A percentile compares a stretch with the other conserved stretches of the same genome.
Conservation (phyloP, 2,113 vertebrate species). For the Pelobates fuscus region DNA sequence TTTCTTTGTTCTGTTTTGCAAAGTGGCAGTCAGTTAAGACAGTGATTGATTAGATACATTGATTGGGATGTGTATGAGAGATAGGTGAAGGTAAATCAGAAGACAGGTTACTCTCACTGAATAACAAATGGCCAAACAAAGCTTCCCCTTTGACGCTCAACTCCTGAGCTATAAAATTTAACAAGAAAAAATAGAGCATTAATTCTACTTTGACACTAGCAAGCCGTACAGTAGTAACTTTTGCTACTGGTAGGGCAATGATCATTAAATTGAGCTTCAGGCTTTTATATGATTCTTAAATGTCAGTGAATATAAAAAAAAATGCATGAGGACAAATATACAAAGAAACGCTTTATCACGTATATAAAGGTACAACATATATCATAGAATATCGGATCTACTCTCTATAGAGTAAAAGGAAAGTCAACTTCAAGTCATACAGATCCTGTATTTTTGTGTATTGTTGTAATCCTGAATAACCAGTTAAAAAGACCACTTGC, state of each 20-base stretch:
- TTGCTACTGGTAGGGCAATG: not conserved
- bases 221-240: constrained; percentile 3
- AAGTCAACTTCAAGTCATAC: no score
- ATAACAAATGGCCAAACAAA: constrained; percentile 15
- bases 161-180: not conserved
- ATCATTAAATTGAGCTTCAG: constrained; percentile 4
- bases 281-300: constrained; percentile 11
- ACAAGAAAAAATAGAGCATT: constrained; percentile 17
- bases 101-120: constrained; percentile 6
- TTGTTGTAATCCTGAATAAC: no score
- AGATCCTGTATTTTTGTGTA: no score
- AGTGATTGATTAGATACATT: constrained; percentile 34
- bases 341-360: no score
- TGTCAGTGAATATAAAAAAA: not conserved
- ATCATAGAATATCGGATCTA: no score
- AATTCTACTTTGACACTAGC: constrained; percentile 18
- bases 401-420: no score
- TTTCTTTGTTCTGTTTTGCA: constrained; percentile 31
- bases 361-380: no score
- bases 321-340: not conserved
- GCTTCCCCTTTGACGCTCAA: not conserved
- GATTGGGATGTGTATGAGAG: constrained; percentile 40
- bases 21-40: constrained; percentile 27
- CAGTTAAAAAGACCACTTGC: no score
- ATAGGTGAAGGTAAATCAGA: constrained; percentile 8